phyloP scores from a whole-genome alignment of 23 tunicate genomes.

The Botrylloides violaceus region DNA sequence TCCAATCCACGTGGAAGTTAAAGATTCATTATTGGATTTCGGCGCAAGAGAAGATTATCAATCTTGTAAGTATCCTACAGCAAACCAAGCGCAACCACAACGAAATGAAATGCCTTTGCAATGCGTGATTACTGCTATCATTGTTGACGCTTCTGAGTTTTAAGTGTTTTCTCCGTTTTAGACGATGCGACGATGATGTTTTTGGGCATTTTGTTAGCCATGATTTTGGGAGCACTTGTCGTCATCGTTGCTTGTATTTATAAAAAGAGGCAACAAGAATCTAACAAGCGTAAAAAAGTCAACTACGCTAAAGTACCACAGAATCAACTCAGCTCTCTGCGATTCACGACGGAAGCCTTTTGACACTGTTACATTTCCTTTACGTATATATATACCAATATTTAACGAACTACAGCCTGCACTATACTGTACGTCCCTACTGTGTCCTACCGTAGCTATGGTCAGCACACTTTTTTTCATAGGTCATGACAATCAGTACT shows the following conservation, averaged over 20 bases:
- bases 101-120: too few species aligned
- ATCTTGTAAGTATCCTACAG: conserved; percentile 12
- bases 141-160: too few species aligned
- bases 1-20: conserved; percentile 44
- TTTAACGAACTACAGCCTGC: too few species aligned
- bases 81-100: too few species aligned
- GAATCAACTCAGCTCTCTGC: conserved; percentile 12
- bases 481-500: too few species aligned
- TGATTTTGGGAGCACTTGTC: conserved; percentile 58
- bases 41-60: background rate
- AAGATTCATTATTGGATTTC: conserved; percentile 21
- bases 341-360: conserved; percentile 24
- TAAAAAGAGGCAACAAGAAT: conserved; percentile 32
- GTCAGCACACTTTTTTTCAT: too few species aligned
- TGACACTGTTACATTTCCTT: background rate
- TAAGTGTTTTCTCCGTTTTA: conserved; percentile 13
- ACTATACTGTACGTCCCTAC: too few species aligned
- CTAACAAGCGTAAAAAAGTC: background rate
- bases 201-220: conserved; percentile 54
- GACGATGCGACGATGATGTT: conserved; percentile 62
- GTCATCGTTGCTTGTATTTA: conserved; percentile 37
- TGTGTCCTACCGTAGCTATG: too few species aligned
- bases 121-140: too few species aligned
- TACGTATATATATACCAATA: too few species aligned
- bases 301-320: conserved; percentile 14